A percentile compares a stretch with the other conserved stretches of the same genome.
These are phyloP conservation scores for Ailurus styani DNA, from an alignment of 2,113 vertebrate genomes.

Conservation along the genomic window DNA sequence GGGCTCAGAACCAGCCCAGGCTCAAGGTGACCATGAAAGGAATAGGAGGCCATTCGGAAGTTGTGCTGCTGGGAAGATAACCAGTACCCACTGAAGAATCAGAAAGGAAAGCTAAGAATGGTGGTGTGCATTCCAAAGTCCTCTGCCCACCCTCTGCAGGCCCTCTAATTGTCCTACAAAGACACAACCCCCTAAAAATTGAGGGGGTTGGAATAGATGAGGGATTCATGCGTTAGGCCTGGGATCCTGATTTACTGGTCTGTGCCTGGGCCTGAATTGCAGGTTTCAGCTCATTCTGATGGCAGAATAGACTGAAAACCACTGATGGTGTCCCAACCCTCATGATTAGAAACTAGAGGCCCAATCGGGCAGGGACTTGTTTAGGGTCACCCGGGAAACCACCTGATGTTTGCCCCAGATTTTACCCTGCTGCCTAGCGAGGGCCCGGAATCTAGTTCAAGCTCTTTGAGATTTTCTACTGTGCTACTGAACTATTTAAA, in stretches of 20 bases:
- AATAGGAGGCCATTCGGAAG: background rate
- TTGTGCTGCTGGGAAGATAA: background rate
- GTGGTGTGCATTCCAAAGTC: background rate
- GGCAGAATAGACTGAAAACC: background rate
- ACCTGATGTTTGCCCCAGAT: background rate
- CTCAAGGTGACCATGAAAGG: background rate
- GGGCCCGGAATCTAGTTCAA: background rate
- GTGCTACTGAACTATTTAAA: background rate
- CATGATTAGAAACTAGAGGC: background rate
- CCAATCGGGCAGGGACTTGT: background rate
- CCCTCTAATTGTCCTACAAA: background rate
- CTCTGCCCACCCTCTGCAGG: background rate
- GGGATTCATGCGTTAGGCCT: background rate
- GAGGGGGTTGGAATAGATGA: background rate
- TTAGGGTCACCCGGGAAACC: background rate
- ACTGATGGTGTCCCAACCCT: background rate
- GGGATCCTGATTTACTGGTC: background rate
- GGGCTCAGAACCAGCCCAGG: background rate
- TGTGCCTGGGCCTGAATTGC: background rate
- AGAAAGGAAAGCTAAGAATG: background rate
- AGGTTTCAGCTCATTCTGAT: background rate
- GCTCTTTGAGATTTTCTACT: background rate
- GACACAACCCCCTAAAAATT: background rate
- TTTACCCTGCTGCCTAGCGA: fast-evolving
- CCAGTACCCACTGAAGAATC: background rate